A percentile compares a stretch with the other conserved stretches of the same genome.
phyloP scores from a whole-genome alignment of 2,113 vertebrate species.

The Trinectes maculatus region DNA sequence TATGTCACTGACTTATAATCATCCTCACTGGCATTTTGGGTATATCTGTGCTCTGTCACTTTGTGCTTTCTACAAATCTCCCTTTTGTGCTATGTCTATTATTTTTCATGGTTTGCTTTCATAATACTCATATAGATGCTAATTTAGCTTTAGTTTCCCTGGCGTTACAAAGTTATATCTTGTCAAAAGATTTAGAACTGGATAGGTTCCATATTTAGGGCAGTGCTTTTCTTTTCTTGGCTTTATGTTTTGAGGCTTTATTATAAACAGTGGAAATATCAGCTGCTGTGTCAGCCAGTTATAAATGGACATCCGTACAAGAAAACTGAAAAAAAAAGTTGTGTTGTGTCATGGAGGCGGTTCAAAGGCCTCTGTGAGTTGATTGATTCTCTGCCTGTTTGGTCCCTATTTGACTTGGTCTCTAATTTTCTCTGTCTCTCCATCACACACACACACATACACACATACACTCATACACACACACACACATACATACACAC shows the following conservation, averaged over 20 bases:
- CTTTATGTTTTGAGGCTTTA: conserved; percentile 24
- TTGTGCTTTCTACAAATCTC: conserved; percentile 39
- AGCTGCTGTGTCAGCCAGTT: background rate
- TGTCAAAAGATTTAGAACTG: too few relatives aligned
- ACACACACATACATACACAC: conserved; percentile 11
- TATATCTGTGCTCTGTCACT: conserved; percentile 45
- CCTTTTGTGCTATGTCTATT: conserved; percentile 42
- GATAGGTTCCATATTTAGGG: background rate
- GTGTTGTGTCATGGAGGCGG: conserved; percentile 42
- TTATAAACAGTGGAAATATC: background rate
- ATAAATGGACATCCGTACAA: background rate
- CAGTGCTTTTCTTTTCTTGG: conserved; percentile 28
- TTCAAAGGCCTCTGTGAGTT: conserved; percentile 55
- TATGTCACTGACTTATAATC: background rate
- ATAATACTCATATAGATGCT: background rate
- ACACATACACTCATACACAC: conserved; percentile 21
- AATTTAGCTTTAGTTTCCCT: conserved; percentile 39
- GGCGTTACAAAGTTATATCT: background rate
- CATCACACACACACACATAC: conserved; percentile 22
- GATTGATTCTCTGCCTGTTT: conserved; percentile 72
- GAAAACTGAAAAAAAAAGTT: conserved; percentile 20
- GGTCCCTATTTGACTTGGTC: conserved; percentile 63
- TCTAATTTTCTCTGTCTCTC: conserved; percentile 9
- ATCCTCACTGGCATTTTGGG: conserved; percentile 11
- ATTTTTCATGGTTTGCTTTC: background rate